Evolutionary conservation across 2,113 vertebrate species (phyloP), one percentile per base, ranked within the genome.

Genomic region (Rhinogobius similis): DNA sequence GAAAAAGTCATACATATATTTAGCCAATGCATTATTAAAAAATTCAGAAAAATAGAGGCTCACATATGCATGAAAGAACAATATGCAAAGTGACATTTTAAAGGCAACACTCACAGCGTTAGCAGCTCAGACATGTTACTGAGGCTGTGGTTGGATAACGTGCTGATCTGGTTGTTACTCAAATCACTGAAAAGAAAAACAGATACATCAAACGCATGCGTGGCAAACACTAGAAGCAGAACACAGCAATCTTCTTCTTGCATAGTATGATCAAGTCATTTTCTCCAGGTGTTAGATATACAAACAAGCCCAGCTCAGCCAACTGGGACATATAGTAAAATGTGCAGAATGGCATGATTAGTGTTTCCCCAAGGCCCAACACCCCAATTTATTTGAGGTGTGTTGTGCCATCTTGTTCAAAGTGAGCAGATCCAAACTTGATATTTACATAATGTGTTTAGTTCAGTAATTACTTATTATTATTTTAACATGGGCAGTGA

Each of bases 81-180:
- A 50, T 21, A 50, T n/a, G 46, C 46, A 50, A 50, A 50, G 46
- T n/a, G 55, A 9, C 24, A 58, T 58, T 26, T 81, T 58, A 84
- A 82, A 76, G 84, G 84, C 84, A 61, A 92, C 78, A 98, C 98
- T 99, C 95, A 99, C 97, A 99, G 90, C 78, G 98, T 99, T 78
- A 98, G 96, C 86, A 99, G 96, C 88, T 99, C 97, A 66, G 95
- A 96, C 97, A 98, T 99, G 93, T 99, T 99, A 95, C 95, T 98
- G 95, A 99, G 98, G 93, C 96, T 98, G 93, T 98, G 94, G 93
- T 96, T 98, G 91, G 96, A 97, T 89, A 99, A 94, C 70, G 97
- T 99, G 94, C 97, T 98, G 94, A 99, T 99, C 91, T 96, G 93
- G 94, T 99, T 99, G 95, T 99, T 99, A 94, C 98, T 99, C 93